These are phyloP conservation scores for Clivina fossor DNA, from an alignment of 2,888 invertebrate genomes.

Conservation along the genomic window DNA sequence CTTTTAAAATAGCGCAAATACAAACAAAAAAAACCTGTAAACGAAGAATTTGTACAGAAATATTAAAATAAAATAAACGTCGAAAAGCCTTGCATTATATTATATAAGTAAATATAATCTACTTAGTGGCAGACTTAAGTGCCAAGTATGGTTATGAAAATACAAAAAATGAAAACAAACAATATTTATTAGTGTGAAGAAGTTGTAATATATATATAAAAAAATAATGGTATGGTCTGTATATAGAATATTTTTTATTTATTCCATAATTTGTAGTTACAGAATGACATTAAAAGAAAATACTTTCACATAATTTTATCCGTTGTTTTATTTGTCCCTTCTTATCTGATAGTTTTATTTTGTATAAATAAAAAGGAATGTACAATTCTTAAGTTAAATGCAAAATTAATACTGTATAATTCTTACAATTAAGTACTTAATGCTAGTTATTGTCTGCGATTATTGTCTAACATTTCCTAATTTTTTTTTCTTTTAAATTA, in stretches of 20 bases:
- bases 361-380: too few species aligned
- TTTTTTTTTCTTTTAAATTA: too few species aligned
- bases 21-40: slow-evolving; percentile 13
- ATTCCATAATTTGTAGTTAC: slow-evolving; percentile 33
- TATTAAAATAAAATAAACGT: too few species aligned
- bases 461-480: too few species aligned
- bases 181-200: slow-evolving; percentile 25
- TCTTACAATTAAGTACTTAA: too few species aligned
- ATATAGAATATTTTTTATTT: slow-evolving; percentile 33
- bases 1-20: slow-evolving; percentile 8
- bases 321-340: slow-evolving; percentile 1
- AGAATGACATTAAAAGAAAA: slow-evolving; percentile 20
- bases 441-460: too few species aligned
- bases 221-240: slow-evolving; percentile 30
- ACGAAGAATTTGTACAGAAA: too few species aligned
- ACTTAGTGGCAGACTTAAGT: slow-evolving; percentile 26
- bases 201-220: slow-evolving; percentile 27
- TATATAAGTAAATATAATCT: neutral
- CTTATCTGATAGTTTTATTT: too few species aligned
- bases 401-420: too few species aligned
- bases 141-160: slow-evolving; percentile 28
- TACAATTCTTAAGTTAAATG: too few species aligned
- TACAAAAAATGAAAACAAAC: slow-evolving; percentile 16
- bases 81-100: slow-evolving; percentile 17
- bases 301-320: slow-evolving; percentile 28